Percentiles rank a stretch among this genome's conserved stretches.
Conservation (phyloP, 2,113 vertebrate genomes). For the Mustela lutreola region DNA sequence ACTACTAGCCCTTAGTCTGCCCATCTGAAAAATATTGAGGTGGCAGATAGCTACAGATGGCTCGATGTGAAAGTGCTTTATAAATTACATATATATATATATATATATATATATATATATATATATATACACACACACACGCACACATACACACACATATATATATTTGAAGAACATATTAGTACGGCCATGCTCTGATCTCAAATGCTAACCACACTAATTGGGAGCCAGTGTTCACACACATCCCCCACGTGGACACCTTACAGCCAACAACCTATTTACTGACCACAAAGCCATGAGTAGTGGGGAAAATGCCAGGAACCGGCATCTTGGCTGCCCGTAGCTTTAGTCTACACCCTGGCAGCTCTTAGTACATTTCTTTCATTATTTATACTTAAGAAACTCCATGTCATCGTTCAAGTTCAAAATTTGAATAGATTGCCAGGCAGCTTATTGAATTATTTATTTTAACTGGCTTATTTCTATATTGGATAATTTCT, state of each 20-base stretch:
- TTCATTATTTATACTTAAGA: slow-evolving; percentile 68
- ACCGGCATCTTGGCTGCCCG: not conserved
- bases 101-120: not conserved
- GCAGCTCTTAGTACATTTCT: not conserved
- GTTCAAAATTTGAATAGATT: slow-evolving; percentile 81
- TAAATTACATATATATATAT: not conserved
- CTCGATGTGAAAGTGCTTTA: not conserved
- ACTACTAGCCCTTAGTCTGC: not conserved
- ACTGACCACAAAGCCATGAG: not conserved
- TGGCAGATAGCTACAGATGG: not conserved
- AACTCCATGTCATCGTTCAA: slow-evolving; percentile 66
- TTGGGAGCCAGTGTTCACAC: not conserved
- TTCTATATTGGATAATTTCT: slow-evolving; percentile 85
- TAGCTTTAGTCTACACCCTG: not conserved
- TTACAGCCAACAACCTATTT: not conserved
- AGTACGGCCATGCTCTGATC: not conserved
- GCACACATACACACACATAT: not conserved
- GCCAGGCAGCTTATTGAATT: slow-evolving; percentile 79
- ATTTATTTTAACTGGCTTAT: slow-evolving; percentile 84
- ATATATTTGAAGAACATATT: not conserved
- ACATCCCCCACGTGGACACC: not conserved
- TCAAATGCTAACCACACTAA: not conserved
- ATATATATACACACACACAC: not conserved
- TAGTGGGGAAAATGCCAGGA: not conserved
- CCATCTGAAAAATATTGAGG: not conserved